phyloP scores from a whole-genome alignment of 2,113 vertebrate genomes.

The Myanophis thanlyinensis region DNA sequence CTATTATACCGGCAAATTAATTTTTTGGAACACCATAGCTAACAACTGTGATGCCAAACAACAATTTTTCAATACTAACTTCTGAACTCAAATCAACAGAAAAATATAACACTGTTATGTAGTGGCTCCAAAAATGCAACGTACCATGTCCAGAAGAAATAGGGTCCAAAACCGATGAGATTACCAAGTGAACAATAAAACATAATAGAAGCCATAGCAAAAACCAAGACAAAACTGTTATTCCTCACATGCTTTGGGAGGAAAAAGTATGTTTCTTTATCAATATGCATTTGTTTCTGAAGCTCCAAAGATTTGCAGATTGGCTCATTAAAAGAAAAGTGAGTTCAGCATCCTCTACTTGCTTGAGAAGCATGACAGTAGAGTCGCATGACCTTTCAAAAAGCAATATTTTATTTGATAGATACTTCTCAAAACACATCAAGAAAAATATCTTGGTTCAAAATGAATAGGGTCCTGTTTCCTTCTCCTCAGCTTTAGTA shows the following conservation, averaged over 20 bases:
- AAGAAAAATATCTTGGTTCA: neutral
- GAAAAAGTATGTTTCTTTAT: neutral
- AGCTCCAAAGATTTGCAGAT: neutral
- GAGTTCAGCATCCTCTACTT: neutral
- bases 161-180: neutral
- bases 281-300: neutral
- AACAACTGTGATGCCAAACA: neutral
- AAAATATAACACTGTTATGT: neutral
- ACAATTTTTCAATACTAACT: neutral
- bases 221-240: neutral
- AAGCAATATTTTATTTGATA: neutral
- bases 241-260: neutral
- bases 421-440: neutral
- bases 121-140: neutral
- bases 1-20: neutral
- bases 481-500: neutral
- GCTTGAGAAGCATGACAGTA: neutral
- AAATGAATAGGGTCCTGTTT: neutral
- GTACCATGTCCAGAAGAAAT: neutral
- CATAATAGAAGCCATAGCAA: neutral
- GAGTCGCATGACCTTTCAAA: neutral
- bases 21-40: neutral
- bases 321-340: neutral
- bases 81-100: neutral
- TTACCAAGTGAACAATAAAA: neutral